phyloP scores from a whole-genome alignment of 2,888 invertebrate genomes.

The Drosophila antonietae region DNA sequence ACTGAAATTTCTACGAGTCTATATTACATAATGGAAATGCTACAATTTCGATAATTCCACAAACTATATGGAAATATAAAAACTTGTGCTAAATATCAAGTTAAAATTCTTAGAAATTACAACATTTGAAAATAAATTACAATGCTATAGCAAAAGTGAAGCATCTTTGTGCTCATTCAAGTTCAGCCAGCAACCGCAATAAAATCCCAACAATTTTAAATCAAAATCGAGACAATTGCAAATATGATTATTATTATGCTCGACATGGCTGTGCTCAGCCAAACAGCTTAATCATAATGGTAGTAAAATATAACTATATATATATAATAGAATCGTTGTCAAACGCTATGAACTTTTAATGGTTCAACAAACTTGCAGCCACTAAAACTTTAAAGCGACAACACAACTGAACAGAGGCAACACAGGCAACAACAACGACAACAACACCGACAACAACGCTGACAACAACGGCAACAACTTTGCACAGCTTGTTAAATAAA shows the following conservation, averaged over 20 bases:
- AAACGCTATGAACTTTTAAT: slow-evolving; percentile 45
- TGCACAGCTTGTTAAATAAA: slow-evolving; percentile 61
- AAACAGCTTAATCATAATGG: slow-evolving; percentile 14
- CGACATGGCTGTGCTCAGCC: not conserved
- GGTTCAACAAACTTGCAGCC: slow-evolving; percentile 61
- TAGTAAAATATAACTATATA: slow-evolving; percentile 3
- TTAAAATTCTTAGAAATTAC: no score
- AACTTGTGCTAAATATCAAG: no score
- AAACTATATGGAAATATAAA: no score
- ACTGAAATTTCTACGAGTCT: no score
- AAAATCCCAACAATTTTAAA: not conserved
- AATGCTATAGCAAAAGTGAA: no score
- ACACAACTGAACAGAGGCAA: slow-evolving; percentile 9
- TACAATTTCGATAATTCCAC: no score
- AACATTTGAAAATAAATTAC: no score
- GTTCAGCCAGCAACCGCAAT: not conserved
- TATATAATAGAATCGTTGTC: slow-evolving; percentile 29
- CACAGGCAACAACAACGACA: not conserved
- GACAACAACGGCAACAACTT: slow-evolving; percentile 26
- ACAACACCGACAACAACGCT: not conserved
- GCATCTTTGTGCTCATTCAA: not conserved
- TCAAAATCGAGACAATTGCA: not conserved
- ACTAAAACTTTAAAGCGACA: slow-evolving; percentile 58
- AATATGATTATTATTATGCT: not conserved
- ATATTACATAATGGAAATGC: no score